phyloP scores from a whole-genome alignment of 2,113 vertebrate genomes.

The Amazona guildingii region DNA sequence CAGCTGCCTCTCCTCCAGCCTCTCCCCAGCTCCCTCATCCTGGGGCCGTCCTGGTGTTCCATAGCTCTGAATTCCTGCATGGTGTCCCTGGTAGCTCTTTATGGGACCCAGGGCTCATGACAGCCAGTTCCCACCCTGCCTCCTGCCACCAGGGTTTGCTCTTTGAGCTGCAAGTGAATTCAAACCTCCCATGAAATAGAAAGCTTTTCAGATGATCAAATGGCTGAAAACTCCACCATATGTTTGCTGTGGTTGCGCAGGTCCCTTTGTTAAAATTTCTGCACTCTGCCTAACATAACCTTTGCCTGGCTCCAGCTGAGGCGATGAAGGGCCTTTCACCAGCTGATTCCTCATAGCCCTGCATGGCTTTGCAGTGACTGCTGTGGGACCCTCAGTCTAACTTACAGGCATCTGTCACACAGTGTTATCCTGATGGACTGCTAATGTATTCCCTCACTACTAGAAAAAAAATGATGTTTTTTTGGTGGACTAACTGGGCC shows the following conservation, averaged over 20 bases:
- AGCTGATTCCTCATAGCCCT: fast-evolving
- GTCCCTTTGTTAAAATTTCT: background rate
- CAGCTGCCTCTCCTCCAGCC: background rate
- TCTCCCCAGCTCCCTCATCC: background rate
- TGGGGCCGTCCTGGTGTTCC: fast-evolving
- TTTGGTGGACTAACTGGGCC: background rate
- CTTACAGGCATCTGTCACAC: fast-evolving
- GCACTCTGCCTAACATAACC: background rate
- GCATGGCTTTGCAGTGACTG: background rate
- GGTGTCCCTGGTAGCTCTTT: fast-evolving
- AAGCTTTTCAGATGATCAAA: background rate
- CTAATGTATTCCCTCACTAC: background rate
- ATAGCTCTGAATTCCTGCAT: fast-evolving
- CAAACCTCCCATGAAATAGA: background rate
- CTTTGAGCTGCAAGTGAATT: background rate
- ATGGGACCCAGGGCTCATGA: background rate
- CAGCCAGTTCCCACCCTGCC: fast-evolving
- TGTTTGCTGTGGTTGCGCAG: fast-evolving
- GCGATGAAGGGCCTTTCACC: background rate
- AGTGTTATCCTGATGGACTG: background rate
- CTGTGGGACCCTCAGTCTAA: background rate
- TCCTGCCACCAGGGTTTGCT: background rate
- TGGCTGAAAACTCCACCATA: background rate
- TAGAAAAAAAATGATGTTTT: background rate
- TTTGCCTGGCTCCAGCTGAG: background rate